Evolutionary conservation across 2,888 invertebrate genomes (phyloP).

Genomic region (Stenodema calcarata): DNA sequence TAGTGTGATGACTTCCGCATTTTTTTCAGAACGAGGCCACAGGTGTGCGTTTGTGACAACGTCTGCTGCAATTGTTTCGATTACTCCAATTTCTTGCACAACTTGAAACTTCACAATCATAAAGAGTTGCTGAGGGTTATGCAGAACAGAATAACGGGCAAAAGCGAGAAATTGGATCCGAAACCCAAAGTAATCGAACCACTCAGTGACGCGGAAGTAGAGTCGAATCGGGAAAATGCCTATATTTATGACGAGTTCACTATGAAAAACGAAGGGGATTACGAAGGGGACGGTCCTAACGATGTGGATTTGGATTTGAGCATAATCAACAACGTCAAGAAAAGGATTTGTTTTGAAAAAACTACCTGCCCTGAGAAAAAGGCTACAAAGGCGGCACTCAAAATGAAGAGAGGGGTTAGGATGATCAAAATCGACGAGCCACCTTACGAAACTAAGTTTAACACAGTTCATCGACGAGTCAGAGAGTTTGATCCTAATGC

Average conservation of each 20-base stretch:
- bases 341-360: neutral
- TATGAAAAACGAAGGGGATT: neutral
- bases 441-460: constrained; percentile 25
- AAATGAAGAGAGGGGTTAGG: neutral
- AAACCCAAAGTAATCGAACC: neutral
- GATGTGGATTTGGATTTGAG: neutral
- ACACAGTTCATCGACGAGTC: neutral
- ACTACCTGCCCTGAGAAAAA: neutral
- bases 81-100: constrained; percentile 34
- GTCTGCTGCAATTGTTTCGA: constrained; percentile 33
- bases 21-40: constrained; percentile 23
- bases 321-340: neutral
- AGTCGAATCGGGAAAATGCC: neutral
- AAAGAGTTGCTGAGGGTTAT: neutral
- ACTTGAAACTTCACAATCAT: constrained; percentile 28
- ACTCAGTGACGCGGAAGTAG: neutral
- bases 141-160: neutral
- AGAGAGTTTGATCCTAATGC: constrained; percentile 21
- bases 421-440: neutral
- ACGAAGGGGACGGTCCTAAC: neutral
- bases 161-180: neutral
- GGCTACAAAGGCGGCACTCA: neutral
- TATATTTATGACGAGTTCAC: neutral
- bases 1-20: neutral
- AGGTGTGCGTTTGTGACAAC: constrained; percentile 26